phyloP scores from a whole-genome alignment of 1,140 invertebrate species.

The Papilio xuthus region DNA sequence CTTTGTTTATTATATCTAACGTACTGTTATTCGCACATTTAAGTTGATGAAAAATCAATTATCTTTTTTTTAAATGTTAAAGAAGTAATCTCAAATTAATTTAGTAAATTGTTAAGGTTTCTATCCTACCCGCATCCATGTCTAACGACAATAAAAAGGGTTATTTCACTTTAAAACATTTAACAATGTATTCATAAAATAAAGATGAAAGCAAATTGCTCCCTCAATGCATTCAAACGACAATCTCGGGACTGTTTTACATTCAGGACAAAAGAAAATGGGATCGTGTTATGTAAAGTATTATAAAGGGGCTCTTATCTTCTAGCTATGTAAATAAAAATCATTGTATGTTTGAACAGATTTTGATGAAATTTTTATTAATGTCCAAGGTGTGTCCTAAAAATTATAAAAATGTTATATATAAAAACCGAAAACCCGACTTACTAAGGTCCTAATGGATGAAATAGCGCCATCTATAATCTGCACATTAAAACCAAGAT shows the following conservation, averaged over 20 bases:
- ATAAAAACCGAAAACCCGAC: too few relatives aligned
- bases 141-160: neutral
- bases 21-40: too few relatives aligned
- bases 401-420: neutral
- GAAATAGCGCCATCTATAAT: too few relatives aligned
- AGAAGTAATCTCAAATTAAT: too few relatives aligned
- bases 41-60: too few relatives aligned
- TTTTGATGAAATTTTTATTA: neutral
- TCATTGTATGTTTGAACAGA: conserved; percentile 1
- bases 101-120: too few relatives aligned
- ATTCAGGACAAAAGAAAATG: conserved; percentile 22
- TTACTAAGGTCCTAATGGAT: too few relatives aligned
- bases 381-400: neutral
- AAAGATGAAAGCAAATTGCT: conserved; percentile 7
- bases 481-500: too few relatives aligned
- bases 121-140: neutral
- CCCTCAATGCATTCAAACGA: conserved; percentile 20
- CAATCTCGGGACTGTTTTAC: conserved; percentile 19
- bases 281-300: neutral
- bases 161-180: neutral
- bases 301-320: conserved; percentile 4
- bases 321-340: neutral
- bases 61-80: too few relatives aligned
- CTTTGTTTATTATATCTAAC: neutral
- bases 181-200: conserved; percentile 5